phyloP scores from a whole-genome alignment of 2,113 vertebrate species.

The Nothobranchius kuhntae region DNA sequence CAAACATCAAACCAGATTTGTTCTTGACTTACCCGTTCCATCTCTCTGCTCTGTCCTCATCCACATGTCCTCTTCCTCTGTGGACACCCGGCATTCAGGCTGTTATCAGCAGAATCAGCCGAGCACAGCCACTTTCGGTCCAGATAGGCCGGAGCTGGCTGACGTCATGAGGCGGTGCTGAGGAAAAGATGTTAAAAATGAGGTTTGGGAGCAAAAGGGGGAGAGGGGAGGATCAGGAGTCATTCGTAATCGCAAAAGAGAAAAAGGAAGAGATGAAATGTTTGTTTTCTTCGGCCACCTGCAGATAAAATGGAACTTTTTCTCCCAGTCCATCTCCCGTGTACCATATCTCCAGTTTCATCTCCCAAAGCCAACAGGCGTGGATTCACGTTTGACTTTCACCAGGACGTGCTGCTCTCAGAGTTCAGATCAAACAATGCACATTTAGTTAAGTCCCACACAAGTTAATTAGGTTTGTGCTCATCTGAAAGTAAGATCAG shows the following conservation, averaged over 20 bases:
- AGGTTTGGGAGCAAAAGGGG: slow-evolving; percentile 9
- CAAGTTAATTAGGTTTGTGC: slow-evolving; percentile 23
- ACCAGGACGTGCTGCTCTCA: slow-evolving; percentile 41
- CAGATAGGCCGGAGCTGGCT: slow-evolving; percentile 67
- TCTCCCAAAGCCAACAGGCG: slow-evolving; percentile 39
- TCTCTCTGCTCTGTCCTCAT: neutral
- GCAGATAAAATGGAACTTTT: slow-evolving; percentile 51
- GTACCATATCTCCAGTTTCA: slow-evolving; percentile 33
- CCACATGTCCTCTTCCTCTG: slow-evolving; percentile 18
- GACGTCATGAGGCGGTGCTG: slow-evolving; percentile 55
- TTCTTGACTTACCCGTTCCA: slow-evolving; percentile 24
- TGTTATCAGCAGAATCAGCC: slow-evolving; percentile 74
- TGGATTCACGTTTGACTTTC: slow-evolving; percentile 46
- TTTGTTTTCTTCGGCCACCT: slow-evolving; percentile 50
- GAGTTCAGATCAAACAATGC: slow-evolving; percentile 18
- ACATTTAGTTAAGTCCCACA: slow-evolving; percentile 19
- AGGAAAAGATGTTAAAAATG: slow-evolving; percentile 59
- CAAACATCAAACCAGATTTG: slow-evolving; percentile 15
- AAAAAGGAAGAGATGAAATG: slow-evolving; percentile 10
- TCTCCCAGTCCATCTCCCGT: slow-evolving; percentile 22
- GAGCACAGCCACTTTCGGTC: slow-evolving; percentile 68
- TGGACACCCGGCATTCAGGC: slow-evolving; percentile 62
- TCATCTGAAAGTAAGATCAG: slow-evolving; percentile 51
- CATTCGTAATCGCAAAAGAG: slow-evolving; percentile 13
- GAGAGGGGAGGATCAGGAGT: slow-evolving; percentile 2